phyloP scores from a whole-genome alignment of 1,140 invertebrate genomes.

The Globodera ellingtonae region DNA sequence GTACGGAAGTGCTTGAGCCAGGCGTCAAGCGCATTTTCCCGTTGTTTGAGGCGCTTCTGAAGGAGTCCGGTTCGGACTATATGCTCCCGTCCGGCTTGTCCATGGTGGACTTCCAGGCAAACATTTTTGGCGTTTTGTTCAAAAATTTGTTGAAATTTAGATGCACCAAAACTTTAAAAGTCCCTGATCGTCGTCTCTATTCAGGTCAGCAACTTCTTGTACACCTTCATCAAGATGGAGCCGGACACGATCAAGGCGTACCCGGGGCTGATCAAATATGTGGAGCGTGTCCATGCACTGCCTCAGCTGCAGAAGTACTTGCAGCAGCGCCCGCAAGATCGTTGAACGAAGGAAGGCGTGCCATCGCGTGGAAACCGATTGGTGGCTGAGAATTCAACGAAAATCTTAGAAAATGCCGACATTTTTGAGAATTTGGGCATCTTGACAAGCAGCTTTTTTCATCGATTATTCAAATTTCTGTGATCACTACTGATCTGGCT shows the following conservation, averaged over 20 bases:
- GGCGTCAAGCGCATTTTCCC: conserved; percentile 30
- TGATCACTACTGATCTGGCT: too few relatives aligned
- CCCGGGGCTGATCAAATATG: conserved; percentile 11
- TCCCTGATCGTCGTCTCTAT: too few relatives aligned
- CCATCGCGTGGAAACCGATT: too few relatives aligned
- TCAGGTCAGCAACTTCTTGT: background rate
- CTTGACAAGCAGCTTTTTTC: too few relatives aligned
- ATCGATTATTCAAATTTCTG: too few relatives aligned
- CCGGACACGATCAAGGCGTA: background rate
- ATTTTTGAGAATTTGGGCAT: too few relatives aligned
- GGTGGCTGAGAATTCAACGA: too few relatives aligned
- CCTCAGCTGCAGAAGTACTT: conserved; percentile 20
- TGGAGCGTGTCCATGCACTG: background rate
- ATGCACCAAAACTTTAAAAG: too few relatives aligned
- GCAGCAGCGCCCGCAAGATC: background rate
- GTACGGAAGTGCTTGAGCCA: conserved; percentile 30
- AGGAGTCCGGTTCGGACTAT: conserved; percentile 38
- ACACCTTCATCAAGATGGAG: conserved; percentile 7
- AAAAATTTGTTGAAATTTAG: background rate
- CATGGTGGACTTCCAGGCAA: conserved; percentile 29
- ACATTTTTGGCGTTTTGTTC: background rate
- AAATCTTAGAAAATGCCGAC: too few relatives aligned
- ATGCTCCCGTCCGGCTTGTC: conserved; percentile 34
- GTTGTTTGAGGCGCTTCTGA: conserved; percentile 30
- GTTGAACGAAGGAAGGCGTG: too few relatives aligned